Evolutionary conservation across 2,888 invertebrate genomes (phyloP).

Genomic region (Drosophila anomelani): DNA sequence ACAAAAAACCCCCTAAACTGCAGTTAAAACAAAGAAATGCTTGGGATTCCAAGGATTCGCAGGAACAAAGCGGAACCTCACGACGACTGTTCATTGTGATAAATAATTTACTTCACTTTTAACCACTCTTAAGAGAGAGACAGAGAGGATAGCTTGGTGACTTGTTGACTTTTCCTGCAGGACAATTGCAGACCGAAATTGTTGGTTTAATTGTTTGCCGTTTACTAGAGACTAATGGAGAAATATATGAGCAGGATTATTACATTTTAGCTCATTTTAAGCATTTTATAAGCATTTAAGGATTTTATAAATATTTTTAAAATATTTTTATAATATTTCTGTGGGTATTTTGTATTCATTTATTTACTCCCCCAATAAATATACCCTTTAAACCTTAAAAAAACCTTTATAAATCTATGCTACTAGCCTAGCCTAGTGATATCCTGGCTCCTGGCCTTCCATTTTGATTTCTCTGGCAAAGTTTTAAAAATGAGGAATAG

Average conservation of each 20-base stretch:
- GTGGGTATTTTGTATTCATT: no score
- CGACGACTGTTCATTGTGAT: conserved; percentile 42
- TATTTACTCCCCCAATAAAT: no score
- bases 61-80: neutral
- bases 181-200: neutral
- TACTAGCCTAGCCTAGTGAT: neutral
- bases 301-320: no score
- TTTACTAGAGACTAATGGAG: neutral
- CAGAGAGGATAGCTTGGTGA: neutral
- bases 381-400: neutral
- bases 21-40: conserved; percentile 43
- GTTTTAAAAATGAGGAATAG: conserved; percentile 41
- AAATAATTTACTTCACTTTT: conserved; percentile 76
- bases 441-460: neutral
- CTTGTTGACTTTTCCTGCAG: neutral
- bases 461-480: conserved; percentile 11
- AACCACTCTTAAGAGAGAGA: conserved; percentile 56
- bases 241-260: neutral
- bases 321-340: no score
- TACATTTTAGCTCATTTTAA: neutral
- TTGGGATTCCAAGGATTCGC: neutral
- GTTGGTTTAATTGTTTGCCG: neutral
- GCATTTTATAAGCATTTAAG: neutral
- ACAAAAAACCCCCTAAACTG: conserved; percentile 24
- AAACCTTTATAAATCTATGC: no score